Base-by-base conservation (phyloP, 2,888 invertebrate species). In the Tetragonula carbonaria region DNA sequence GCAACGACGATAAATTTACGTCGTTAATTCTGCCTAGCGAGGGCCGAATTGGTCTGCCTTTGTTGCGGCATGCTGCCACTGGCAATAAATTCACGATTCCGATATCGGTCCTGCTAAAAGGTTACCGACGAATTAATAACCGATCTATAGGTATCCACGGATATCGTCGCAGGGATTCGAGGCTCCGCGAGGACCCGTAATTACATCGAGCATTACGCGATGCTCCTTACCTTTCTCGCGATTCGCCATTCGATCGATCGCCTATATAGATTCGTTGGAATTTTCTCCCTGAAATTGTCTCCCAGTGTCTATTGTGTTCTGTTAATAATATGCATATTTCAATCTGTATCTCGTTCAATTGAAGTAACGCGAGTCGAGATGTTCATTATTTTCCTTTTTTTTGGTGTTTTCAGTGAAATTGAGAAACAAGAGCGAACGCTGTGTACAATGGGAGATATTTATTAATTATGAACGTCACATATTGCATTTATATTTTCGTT, bases 71-170 rank as follows among this genome's bases (percentile, higher is more conserved):
- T 18, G 38, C 62, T 53, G 70, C 68, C 45, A 73, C 50, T 71
- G 66, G 45, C 72, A 67, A 83, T 86, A 86, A 86, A 88, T 88
- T 81, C 63, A n/a, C 84, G 68, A 76, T 80, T 82, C 68, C 78
- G 71, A 86, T 74, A 80, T 65, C 80, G 76, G 70, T 1, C 51
- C 72, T 72, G 76, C 66, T 79, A 80, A 81, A 84, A 76, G 80
- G 77, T 79, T 80, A 71, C 79, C 80, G 65, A 74, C 72, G 73
- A 83, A 84, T 84, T 84, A 84, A 84, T 84, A 81, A 77, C 78
- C 75, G 77, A 80, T 63, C 67, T 66, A 71, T 66, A 71, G 66
- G 53, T 79, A 80, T 18, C 50, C 63, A 71, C 62, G 67, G 70
- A 57, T 79, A 80, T 18, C 50, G 23, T 57, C 57, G 23, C 5